Evolutionary conservation across 2,113 vertebrate species (phyloP), one percentile per base, ranked within the genome.

Genomic region (Ictidomys tridecemlineatus): DNA sequence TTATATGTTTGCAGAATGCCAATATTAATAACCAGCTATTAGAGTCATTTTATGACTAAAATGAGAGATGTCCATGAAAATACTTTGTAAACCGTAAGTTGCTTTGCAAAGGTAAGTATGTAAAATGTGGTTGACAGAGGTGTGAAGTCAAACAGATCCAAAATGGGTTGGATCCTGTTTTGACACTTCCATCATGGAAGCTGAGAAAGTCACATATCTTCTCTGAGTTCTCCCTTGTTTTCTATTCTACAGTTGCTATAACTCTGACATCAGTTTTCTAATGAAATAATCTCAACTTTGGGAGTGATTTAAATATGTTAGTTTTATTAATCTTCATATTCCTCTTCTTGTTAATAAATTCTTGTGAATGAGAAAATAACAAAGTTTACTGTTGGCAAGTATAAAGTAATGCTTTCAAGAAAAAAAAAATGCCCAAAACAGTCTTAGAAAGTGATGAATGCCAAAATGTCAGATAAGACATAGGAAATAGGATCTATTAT

Each of bases 391-490:
- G 17, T 67, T 84, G 56, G 37, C 58, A 79, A n/a, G 65, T 69
- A 48, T 53, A 42, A 82, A 93, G 76, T 76, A 48, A 77, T 34
- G 69, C 12, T 95, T 58, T 97, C 48, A 48, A 76, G 16, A 91
- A 76, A 76, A 73, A 72, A 80, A 72, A n/a, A 80, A 86, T n/a
- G 17, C 74, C 20, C 18, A 74, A 13, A 13, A 20, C n/a, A 76
- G 32, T 51, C 79, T 95, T 92, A 74, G 87, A 93, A 97, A 88
- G 61, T 72, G 72, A 89, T 70, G 89, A 78, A 90, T 90, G 84
- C 48, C 89, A 95, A 94, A 92, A 93, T 95, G 86, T 95, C 97
- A 95, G 56, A 26, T 51, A 72, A 90, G 84, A 94, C 72, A 84
- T 90, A 89, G 45, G 87, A 56, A 82, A 91, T 90, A 89, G 53